Conservation (phyloP, 1,140 invertebrate species). For the Ceratosolen fusciceps region DNA sequence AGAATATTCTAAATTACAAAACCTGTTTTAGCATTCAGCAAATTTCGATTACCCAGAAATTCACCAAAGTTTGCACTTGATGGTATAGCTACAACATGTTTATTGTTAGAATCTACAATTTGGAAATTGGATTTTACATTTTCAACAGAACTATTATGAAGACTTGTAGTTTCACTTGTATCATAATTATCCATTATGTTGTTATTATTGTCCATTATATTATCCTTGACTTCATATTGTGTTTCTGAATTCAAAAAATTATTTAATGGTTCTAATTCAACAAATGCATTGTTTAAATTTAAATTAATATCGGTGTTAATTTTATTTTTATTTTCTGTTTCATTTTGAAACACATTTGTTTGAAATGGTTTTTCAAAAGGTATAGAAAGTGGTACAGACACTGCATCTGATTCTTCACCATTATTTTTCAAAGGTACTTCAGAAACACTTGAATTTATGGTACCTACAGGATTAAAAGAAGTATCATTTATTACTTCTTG, state of each 20-base stretch:
- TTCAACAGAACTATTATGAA: slow-evolving; percentile 39
- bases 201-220: slow-evolving; percentile 48
- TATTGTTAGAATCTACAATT: slow-evolving; percentile 52
- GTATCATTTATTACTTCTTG: slow-evolving; percentile 9
- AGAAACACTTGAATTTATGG: slow-evolving; percentile 1
- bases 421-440: slow-evolving; percentile 43
- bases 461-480: slow-evolving; percentile 16
- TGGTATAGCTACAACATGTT: slow-evolving; percentile 50
- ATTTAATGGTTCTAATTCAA: slow-evolving; percentile 11
- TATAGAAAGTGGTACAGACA: slow-evolving; percentile 14
- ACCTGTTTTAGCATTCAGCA: slow-evolving; percentile 59
- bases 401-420: neutral
- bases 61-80: slow-evolving; percentile 54
- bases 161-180: slow-evolving; percentile 16
- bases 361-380: slow-evolving; percentile 4
- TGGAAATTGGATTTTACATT: slow-evolving; percentile 36
- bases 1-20: slow-evolving; percentile 54
- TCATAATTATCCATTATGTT: slow-evolving; percentile 38
- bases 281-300: neutral
- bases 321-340: neutral
- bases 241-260: slow-evolving; percentile 16
- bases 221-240: slow-evolving; percentile 1
- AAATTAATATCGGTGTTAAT: neutral
- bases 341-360: neutral
- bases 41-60: slow-evolving; percentile 62